A percentile compares a stretch with the other conserved stretches of the same genome.
These are phyloP conservation scores for Solen grandis DNA, from an alignment of 1,140 invertebrate genomes.

Conservation along the genomic window DNA sequence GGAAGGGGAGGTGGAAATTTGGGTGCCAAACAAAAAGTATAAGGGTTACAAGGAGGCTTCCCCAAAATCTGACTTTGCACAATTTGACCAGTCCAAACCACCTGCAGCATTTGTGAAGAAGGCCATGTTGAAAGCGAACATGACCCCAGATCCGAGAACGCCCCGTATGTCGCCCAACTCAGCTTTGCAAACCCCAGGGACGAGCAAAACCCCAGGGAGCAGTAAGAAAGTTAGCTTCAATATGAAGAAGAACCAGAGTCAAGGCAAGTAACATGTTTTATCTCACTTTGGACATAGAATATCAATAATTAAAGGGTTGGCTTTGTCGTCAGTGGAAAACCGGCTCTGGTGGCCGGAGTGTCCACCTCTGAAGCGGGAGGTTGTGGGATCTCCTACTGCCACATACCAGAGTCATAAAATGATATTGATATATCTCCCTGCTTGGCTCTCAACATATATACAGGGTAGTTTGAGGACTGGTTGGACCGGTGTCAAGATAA, in stretches of 20 bases:
- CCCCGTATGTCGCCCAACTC: neutral
- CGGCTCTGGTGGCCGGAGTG: too few species aligned
- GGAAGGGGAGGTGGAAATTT: slow-evolving; percentile 45
- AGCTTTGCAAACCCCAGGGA: neutral
- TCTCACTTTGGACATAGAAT: too few species aligned
- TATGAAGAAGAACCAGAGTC: slow-evolving; percentile 58
- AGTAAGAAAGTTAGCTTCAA: slow-evolving; percentile 56
- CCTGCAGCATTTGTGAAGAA: slow-evolving; percentile 54
- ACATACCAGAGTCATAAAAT: too few species aligned
- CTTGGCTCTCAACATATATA: too few species aligned
- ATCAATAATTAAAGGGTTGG: too few species aligned
- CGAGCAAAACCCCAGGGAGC: neutral
- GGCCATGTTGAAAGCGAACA: slow-evolving; percentile 14
- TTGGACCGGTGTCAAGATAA: too few species aligned
- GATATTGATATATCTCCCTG: too few species aligned
- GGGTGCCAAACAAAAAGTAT: slow-evolving; percentile 47
- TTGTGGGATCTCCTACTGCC: too few species aligned
- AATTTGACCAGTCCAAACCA: slow-evolving; percentile 52
- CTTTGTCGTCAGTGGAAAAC: too few species aligned
- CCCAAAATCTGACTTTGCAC: slow-evolving; percentile 44
- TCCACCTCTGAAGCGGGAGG: too few species aligned
- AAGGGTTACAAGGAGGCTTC: slow-evolving; percentile 30
- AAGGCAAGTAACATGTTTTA: too few species aligned
- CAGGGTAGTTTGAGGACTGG: too few species aligned
- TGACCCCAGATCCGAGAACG: neutral